Conservation (phyloP, 2,797 vertebrate genomes). For the Sparidentex hasta region DNA sequence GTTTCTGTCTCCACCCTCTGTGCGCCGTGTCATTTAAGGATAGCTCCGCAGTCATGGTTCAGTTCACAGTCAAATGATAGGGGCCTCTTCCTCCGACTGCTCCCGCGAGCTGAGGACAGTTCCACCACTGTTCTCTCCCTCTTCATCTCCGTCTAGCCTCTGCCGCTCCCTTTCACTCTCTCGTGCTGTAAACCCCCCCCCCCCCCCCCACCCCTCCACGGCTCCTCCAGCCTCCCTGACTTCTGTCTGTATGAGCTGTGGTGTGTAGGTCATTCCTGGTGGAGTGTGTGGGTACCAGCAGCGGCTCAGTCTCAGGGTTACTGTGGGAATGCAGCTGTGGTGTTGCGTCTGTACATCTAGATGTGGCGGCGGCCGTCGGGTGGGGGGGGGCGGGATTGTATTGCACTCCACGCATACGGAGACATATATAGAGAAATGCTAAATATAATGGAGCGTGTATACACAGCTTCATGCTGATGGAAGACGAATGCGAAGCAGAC, state of each 20-base stretch:
- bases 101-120: conserved; percentile 53
- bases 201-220: too few relatives aligned
- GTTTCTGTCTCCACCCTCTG: conserved; percentile 36
- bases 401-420: background rate
- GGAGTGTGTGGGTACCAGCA: conserved; percentile 38
- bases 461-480: background rate
- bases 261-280: conserved; percentile 36
- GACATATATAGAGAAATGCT: conserved; percentile 22
- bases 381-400: background rate
- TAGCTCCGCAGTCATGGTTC: conserved; percentile 55
- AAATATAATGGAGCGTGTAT: conserved; percentile 6
- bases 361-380: conserved; percentile 17
- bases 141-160: conserved; percentile 36
- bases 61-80: conserved; percentile 72
- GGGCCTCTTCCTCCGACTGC: conserved; percentile 60
- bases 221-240: conserved; percentile 13
- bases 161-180: conserved; percentile 25
- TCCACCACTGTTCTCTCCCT: conserved; percentile 59
- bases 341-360: conserved; percentile 32
- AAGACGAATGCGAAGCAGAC: conserved; percentile 36
- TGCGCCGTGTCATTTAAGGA: conserved; percentile 70
- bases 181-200: conserved; percentile 14
- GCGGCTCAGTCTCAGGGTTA: conserved; percentile 28
- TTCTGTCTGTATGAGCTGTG: conserved; percentile 12
- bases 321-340: conserved; percentile 61